Evolutionary conservation across 2,888 invertebrate genomes (phyloP), one percentile per base, ranked within the genome.

Genomic region (Hymenopus coronatus): DNA sequence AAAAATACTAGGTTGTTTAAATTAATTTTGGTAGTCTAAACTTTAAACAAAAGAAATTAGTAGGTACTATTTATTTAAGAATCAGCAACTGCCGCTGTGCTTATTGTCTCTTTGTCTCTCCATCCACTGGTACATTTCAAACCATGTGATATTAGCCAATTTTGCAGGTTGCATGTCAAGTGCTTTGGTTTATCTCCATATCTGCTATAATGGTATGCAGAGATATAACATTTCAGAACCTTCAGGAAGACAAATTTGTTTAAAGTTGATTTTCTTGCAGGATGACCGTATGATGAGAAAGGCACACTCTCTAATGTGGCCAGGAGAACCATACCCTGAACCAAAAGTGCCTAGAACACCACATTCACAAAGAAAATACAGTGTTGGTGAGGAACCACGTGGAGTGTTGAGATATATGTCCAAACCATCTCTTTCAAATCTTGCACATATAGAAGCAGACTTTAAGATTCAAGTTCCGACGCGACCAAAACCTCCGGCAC

Each of bases 251-350:
- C 40, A 40, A 40, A 12, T 12, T 40, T 40, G 0, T 70, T 20
- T 70, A 70, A 25, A 20, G 54, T 12, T 46, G 46, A 9, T 25
- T n/a, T 3, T 81, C n/a, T 33, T 81, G 15, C 40, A 82, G 82
- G 87, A 87, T 82, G 28, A 82, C 40, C 30, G 4, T 4, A 87
- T 87, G 82, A 2, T 81, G 20, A 20, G 33, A 27, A 81, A 87
- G 54, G 87, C 87, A 82, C 87, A 87, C 7, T 8, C 81, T 25
- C 87, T 87, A 3, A 87, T 87, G 87, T 87, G 87, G 81, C 87
- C 87, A 33, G 82, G 28, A 1, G 82, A 27, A n/a, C 87, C 87
- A 15, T 87, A 87, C 30, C 33, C 81, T 82, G 82, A 33, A 40
- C 1, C 30, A 14, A 82, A 82, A n/a, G 14, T 40, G 27, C 9